These are phyloP conservation scores for Rhynchomys soricoides DNA, from an alignment of 2,113 vertebrate species.

Conservation along the genomic window DNA sequence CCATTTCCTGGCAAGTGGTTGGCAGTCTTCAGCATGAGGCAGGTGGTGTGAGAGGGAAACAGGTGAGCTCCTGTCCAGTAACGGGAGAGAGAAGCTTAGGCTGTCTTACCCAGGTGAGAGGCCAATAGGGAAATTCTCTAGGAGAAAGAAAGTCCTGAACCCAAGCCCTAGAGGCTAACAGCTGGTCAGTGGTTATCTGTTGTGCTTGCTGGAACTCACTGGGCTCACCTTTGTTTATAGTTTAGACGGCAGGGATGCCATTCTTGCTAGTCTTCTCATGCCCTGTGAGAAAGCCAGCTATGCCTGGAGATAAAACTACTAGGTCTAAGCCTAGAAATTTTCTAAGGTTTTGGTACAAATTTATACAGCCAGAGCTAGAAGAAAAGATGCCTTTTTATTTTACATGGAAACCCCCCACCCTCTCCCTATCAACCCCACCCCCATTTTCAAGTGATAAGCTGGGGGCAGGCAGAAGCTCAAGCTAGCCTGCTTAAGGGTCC, in stretches of 20 bases:
- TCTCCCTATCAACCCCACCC: background rate
- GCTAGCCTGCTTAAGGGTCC: background rate
- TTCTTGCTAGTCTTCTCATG: background rate
- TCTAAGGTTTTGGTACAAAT: slow-evolving; percentile 1
- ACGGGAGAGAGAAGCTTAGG: background rate
- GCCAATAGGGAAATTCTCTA: background rate
- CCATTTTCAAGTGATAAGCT: background rate
- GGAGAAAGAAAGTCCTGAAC: slow-evolving; percentile 33
- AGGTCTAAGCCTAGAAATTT: background rate
- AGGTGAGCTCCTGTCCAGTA: background rate
- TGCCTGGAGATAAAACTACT: background rate
- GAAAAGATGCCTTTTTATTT: slow-evolving; percentile 65
- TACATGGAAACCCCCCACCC: background rate
- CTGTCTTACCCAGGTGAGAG: background rate
- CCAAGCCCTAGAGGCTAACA: background rate
- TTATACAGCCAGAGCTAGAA: slow-evolving; percentile 51
- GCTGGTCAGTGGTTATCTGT: background rate
- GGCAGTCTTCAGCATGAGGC: background rate
- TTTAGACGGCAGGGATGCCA: background rate
- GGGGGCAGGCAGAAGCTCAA: background rate
- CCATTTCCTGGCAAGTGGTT: background rate
- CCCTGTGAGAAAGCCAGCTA: background rate
- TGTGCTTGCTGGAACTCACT: slow-evolving; percentile 1
- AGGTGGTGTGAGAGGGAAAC: background rate
- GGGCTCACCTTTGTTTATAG: background rate